These are phyloP conservation scores for Catostomus latipinnis DNA, from an alignment of 2,797 vertebrate genomes.

Conservation along the genomic window DNA sequence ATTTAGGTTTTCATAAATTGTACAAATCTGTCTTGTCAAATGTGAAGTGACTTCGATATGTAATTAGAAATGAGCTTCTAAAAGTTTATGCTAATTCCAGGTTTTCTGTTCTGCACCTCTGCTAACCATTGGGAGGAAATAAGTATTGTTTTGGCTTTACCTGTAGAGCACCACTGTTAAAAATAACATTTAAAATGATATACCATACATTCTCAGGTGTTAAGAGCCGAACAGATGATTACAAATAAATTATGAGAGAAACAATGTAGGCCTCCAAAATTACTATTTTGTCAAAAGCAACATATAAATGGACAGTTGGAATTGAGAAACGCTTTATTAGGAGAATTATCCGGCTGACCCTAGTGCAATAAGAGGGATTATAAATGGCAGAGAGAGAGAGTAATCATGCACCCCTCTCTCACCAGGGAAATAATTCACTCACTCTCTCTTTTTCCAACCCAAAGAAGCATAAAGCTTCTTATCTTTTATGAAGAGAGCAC, in stretches of 20 bases:
- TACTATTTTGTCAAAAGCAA: background rate
- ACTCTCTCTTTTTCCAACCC: constrained; percentile 26
- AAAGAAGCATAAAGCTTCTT: constrained; percentile 43
- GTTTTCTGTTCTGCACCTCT: background rate
- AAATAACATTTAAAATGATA: background rate
- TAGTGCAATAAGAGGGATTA: constrained; percentile 47
- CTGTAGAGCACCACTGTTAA: background rate
- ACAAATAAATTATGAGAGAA: background rate
- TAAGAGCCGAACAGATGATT: background rate
- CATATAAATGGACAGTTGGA: constrained; percentile 24
- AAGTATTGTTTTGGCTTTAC: background rate
- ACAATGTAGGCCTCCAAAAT: background rate
- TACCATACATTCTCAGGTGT: background rate
- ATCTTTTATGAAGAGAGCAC: constrained; percentile 21
- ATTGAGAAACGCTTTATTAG: constrained; percentile 48
- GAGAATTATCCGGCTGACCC: constrained; percentile 55
- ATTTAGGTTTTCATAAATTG: too few relatives aligned
- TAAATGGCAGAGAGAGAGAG: constrained; percentile 34
- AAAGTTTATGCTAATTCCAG: background rate
- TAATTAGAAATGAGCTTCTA: background rate
- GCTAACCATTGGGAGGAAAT: background rate
- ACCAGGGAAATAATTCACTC: constrained; percentile 48
- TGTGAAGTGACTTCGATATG: background rate
- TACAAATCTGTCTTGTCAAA: too few relatives aligned
- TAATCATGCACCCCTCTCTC: constrained; percentile 37